phyloP scores from a whole-genome alignment of 1,140 invertebrate genomes.

The Eriocheir sinensis region DNA sequence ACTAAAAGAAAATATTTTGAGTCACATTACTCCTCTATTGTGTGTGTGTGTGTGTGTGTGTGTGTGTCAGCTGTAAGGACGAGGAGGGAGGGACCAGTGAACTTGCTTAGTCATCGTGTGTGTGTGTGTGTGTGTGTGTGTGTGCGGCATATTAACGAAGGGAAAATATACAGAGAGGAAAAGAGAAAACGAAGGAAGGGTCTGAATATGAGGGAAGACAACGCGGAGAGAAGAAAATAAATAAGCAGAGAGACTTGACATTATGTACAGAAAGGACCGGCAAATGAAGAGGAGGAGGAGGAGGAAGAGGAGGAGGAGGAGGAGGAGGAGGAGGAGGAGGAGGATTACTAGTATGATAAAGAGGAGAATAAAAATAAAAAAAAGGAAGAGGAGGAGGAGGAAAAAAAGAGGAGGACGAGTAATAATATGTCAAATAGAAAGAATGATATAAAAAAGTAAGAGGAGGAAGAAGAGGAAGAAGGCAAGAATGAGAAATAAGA shows the following conservation, averaged over 20 bases:
- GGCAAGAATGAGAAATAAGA: too few species aligned
- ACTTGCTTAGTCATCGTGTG: too few species aligned
- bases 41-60: constrained; percentile 40
- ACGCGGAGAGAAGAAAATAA: not conserved
- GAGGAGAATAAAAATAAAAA: too few species aligned
- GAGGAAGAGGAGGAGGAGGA: too few species aligned
- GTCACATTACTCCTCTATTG: not conserved
- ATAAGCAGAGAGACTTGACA: not conserved
- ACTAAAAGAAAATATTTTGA: not conserved
- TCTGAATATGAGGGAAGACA: not conserved
- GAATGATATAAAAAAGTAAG: too few species aligned
- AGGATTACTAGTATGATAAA: too few species aligned
- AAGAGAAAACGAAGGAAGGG: not conserved
- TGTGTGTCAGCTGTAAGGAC: too few species aligned
- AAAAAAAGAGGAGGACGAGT: too few species aligned
- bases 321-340: too few species aligned
- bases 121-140: constrained; percentile 21
- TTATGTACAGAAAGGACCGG: not conserved
- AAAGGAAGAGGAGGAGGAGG: too few species aligned
- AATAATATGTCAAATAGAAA: too few species aligned
- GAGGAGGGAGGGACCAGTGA: too few species aligned
- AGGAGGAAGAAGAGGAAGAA: not conserved
- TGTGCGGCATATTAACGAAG: not conserved
- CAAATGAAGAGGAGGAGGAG: not conserved
- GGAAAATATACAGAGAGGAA: not conserved